Evolutionary conservation across 1,140 invertebrate species (phyloP).

Genomic region (Zaprionus taronus): DNA sequence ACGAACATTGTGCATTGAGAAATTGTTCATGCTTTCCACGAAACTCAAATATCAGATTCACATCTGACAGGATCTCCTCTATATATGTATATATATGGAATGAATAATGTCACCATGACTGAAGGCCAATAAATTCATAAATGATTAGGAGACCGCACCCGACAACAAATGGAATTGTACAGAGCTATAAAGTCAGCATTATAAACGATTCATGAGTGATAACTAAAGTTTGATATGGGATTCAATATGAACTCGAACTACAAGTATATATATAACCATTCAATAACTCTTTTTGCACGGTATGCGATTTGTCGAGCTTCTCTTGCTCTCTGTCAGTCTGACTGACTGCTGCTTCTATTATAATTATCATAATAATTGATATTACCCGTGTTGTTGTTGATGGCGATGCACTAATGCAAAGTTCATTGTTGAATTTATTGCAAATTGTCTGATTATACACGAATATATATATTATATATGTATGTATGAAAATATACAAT

Average conservation of each 20-base stretch:
- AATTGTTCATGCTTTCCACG: too few species aligned
- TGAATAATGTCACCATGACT: neutral
- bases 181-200: neutral
- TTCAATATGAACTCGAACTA: too few species aligned
- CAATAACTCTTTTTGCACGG: neutral
- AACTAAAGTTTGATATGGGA: neutral
- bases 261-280: too few species aligned
- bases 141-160: neutral
- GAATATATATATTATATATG: neutral
- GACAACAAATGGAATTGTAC: neutral
- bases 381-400: slow-evolving; percentile 1
- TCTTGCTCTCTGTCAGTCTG: neutral
- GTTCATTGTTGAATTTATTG: slow-evolving; percentile 27
- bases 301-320: neutral
- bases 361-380: slow-evolving; percentile 11
- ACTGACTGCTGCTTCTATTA: neutral
- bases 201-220: too few species aligned
- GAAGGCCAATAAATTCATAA: neutral
- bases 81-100: neutral
- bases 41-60: too few species aligned
- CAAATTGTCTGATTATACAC: slow-evolving; percentile 27
- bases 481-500: neutral
- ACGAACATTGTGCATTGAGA: neutral
- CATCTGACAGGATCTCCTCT: too few species aligned
- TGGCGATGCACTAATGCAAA: slow-evolving; percentile 30